Evolutionary conservation across 2,888 invertebrate genomes (phyloP), one percentile per base, ranked within the genome.

Genomic region (Phengaris arion): DNA sequence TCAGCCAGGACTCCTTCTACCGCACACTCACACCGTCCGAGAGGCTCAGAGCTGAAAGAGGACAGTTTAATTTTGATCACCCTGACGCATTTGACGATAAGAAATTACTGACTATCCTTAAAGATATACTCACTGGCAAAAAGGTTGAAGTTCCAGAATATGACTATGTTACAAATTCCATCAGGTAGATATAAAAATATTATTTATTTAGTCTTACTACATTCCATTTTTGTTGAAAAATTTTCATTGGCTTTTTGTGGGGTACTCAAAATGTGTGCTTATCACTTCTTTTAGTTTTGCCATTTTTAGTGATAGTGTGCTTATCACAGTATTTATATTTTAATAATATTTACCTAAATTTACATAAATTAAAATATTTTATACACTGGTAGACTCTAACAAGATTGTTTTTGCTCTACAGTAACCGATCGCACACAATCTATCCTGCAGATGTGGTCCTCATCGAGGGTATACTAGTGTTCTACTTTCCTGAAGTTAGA

Each of bases 11-110:
- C 85, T 98, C 98, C 76, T 99, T 99, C 92, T 99, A 99, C 91
- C 95, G 98, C 75, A 96, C 98, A 77, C 93, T 99, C 74, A 96
- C 95, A 0, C 92, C 95, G 0, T 95, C 96, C 0, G 99, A 99
- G 86, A 96, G 97, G 81, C 90, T 95, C 0, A 96, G 96, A 80
- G 98, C 98, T 3, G 97, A 97, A 77, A 96, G 96, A 75, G 99
- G 99, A 51, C 96, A 97, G 82, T 99, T 97, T 87, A 99, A 99
- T 93, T 99, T 99, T 89, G 99, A 99, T 89, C 99, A 99, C 93
- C 99, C 99, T 0, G 98, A 98, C 89, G 99, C 99, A 0, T 98
- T 99, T 88, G 98, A 99, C 87, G 97, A 98, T 85, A 96, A 97
- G 76, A 94, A 98, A 48, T 96, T 99, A 87, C 94, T 96, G 74